Conservation (phyloP, 2,113 vertebrate species). For the Sebastes schlegelii region DNA sequence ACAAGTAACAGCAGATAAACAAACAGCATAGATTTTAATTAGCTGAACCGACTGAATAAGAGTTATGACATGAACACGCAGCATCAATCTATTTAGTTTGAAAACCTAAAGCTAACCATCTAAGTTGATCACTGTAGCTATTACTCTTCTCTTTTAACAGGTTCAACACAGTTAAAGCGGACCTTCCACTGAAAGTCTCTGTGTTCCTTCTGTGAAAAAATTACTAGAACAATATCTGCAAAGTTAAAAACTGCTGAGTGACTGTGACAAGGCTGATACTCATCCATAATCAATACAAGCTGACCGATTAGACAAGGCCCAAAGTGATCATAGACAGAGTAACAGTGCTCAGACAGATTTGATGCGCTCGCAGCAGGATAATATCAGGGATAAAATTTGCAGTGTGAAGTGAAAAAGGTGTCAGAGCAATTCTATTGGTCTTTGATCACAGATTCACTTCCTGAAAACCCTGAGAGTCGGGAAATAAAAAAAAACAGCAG, state of each 20-base stretch:
- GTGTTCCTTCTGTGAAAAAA: background rate
- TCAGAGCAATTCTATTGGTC: constrained; percentile 41
- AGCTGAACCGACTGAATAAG: background rate
- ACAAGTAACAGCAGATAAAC: background rate
- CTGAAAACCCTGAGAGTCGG: constrained; percentile 27
- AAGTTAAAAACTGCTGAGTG: background rate
- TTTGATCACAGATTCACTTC: constrained; percentile 65
- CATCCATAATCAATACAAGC: constrained; percentile 36
- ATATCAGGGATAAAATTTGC: constrained; percentile 47
- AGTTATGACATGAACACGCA: background rate
- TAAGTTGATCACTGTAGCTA: background rate
- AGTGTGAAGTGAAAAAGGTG: constrained; percentile 27
- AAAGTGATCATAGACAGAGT: constrained; percentile 23
- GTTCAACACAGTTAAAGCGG: background rate
- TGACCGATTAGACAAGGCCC: background rate
- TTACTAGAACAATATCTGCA: background rate
- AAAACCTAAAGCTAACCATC: background rate
- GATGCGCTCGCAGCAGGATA: constrained; percentile 8
- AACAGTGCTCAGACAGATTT: constrained; percentile 7
- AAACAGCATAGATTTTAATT: background rate
- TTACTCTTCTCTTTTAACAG: no score
- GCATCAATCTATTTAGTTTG: background rate
- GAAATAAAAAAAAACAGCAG: constrained; percentile 46
- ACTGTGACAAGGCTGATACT: constrained; percentile 6
- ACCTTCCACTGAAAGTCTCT: background rate